Evolutionary conservation across 30 jellyfish, hydroid and myxozoan genomes (phyloP), one percentile per base, ranked within the genome.

Genomic region (Cassiopea xamachana): DNA sequence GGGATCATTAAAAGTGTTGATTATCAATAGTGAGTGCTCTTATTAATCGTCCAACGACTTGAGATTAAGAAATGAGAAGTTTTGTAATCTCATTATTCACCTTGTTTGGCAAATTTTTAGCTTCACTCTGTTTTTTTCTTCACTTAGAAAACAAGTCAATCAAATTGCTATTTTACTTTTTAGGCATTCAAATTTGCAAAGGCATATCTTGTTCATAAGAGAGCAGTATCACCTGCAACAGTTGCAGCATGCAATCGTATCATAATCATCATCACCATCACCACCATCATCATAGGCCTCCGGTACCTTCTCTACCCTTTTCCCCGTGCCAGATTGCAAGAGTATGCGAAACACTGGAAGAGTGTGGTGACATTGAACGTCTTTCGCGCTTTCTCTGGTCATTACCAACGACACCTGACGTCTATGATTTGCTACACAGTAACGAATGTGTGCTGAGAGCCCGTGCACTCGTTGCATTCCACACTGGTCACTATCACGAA

Each of bases 261-360:
- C 92, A 82, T 73, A 71, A 27, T 43, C 90, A 79, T 49, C 97
- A 90, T 69, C 97, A 90, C 75, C 87, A 83, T 68, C 93, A 82
- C 82, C 90, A 80, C 43, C 94, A 87, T 46, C 79, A 80, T 48
- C 97, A 90, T 67, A 82, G 93, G 17, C 87, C 93, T 44, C 87
- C 97, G 1, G 88, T 90, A 27, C 93, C 97, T 1, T 82, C 93
- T 39, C 83, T 94, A 17, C 98, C 98, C 0, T 94, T 94, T 61
- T 94, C 98, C 1, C 93, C 95, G 2, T 87, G 97, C 64, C 98
- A 94, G 85, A 90, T 94, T 13, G 97, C 98, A 1, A 71, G 97
- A 68, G 98, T 94, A 10, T 94, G 98, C 85, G 98, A 94, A 72
- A 94, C 98, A 46, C 87, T 94, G 46, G 98, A 94, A 70, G 98